A percentile compares a stretch with the other conserved stretches of the same genome.
Conservation (phyloP, 2,888 invertebrate species). For the Cheiracanthium punctorium region DNA sequence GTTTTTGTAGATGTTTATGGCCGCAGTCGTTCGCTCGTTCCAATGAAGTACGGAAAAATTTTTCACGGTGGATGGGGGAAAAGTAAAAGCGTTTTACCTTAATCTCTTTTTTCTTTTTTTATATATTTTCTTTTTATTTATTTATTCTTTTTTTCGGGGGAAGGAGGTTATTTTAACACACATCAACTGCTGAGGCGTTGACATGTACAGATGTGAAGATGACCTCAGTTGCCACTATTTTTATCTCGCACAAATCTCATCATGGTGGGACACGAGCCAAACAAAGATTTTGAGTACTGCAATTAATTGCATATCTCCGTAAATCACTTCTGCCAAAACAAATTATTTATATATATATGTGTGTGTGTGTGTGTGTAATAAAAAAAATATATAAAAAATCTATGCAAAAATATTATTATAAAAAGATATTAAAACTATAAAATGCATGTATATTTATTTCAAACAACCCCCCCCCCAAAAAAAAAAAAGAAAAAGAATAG, state of each 20-base stretch:
- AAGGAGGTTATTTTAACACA: constrained; percentile 39
- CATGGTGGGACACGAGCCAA: constrained; percentile 2
- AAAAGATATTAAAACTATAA: no score
- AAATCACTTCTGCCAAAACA: no score
- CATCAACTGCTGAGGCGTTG: constrained; percentile 63
- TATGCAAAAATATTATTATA: no score
- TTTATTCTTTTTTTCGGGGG: no score
- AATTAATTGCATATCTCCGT: no score
- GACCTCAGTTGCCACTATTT: constrained; percentile 45
- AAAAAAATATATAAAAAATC: no score
- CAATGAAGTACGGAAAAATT: neutral
- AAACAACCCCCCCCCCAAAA: no score
- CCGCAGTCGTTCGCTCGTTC: neutral
- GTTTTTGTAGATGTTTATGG: neutral
- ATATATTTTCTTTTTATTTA: no score
- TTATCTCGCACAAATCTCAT: constrained; percentile 57
- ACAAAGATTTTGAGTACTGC: constrained; percentile 37
- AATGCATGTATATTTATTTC: no score
- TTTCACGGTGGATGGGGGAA: neutral
- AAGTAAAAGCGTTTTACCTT: neutral
- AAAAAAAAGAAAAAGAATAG: no score
- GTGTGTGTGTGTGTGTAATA: no score
- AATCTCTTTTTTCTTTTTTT: constrained; percentile 24
- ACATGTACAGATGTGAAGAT: constrained; percentile 60
- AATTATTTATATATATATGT: no score